These are phyloP conservation scores for Drosophila limbata DNA, from an alignment of 2,888 invertebrate genomes.

Conservation along the genomic window DNA sequence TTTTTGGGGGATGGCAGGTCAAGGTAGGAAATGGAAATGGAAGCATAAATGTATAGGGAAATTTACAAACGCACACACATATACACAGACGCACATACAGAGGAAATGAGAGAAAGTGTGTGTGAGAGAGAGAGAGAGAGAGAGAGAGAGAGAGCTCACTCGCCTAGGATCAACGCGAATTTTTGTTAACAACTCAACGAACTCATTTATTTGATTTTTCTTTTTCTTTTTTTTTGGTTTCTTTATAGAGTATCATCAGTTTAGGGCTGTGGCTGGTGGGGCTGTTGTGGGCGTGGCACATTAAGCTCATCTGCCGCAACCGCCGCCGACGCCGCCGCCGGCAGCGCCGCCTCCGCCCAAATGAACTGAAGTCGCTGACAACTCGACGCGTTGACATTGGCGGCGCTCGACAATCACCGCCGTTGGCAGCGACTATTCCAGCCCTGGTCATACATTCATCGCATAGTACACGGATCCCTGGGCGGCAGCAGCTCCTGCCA, in stretches of 20 bases:
- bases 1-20: neutral
- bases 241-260: neutral
- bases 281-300: slow-evolving; percentile 3
- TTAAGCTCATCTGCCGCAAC: slow-evolving; percentile 61
- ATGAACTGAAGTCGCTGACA: slow-evolving; percentile 83
- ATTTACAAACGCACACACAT: slow-evolving; percentile 13
- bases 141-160: slow-evolving; percentile 26
- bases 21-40: slow-evolving; percentile 5
- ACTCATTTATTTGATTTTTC: slow-evolving; percentile 35
- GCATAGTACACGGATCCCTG: slow-evolving; percentile 90
- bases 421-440: slow-evolving; percentile 84
- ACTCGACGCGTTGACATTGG: slow-evolving; percentile 83
- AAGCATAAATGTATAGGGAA: no score
- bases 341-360: slow-evolving; percentile 55
- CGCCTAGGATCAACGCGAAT: slow-evolving; percentile 64
- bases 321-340: slow-evolving; percentile 38
- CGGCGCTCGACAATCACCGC: slow-evolving; percentile 84
- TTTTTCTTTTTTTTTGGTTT: neutral
- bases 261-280: neutral
- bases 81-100: slow-evolving; percentile 1
- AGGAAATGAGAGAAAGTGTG: neutral
- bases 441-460: slow-evolving; percentile 93
- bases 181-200: slow-evolving; percentile 43
- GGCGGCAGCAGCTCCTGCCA: slow-evolving; percentile 49
- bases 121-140: neutral